These are phyloP conservation scores for Enteromius paludinosus DNA, from an alignment of 2,797 vertebrate genomes.

Conservation along the genomic window DNA sequence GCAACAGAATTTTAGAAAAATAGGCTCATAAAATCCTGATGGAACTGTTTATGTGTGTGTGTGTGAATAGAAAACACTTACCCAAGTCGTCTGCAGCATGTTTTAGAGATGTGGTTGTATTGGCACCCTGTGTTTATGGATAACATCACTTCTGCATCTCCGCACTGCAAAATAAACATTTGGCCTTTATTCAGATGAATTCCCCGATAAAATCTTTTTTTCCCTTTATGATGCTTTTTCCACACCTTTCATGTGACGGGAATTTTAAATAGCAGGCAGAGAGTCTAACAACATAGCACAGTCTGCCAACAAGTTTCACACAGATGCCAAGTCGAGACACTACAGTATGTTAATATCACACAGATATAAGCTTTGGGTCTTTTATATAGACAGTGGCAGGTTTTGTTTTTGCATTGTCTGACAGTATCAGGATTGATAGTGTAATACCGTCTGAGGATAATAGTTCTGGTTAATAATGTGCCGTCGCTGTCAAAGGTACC, in stretches of 20 bases:
- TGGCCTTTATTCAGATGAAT: neutral
- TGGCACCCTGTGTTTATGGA: slow-evolving; percentile 87
- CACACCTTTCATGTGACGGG: neutral
- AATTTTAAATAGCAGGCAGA: neutral
- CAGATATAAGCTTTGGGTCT: slow-evolving; percentile 36
- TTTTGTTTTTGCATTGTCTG: neutral
- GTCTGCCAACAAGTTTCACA: slow-evolving; percentile 19
- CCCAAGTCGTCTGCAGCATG: slow-evolving; percentile 88
- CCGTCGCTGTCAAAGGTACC: neutral
- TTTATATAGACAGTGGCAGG: slow-evolving; percentile 20
- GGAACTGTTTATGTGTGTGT: neutral
- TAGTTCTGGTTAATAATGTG: slow-evolving; percentile 34
- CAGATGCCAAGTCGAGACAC: slow-evolving; percentile 50
- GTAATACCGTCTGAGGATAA: neutral
- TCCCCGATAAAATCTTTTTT: neutral
- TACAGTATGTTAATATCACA: slow-evolving; percentile 6
- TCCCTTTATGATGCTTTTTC: neutral
- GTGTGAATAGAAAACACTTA: slow-evolving; percentile 67
- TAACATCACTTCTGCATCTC: slow-evolving; percentile 81
- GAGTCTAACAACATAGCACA: neutral
- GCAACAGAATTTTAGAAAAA: neutral
- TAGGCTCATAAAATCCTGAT: neutral
- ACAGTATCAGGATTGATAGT: neutral
- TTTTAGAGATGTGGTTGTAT: slow-evolving; percentile 86
- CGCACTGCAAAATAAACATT: slow-evolving; percentile 78